phyloP scores from a whole-genome alignment of 2,888 invertebrate genomes.

The Amorpha juglandis region DNA sequence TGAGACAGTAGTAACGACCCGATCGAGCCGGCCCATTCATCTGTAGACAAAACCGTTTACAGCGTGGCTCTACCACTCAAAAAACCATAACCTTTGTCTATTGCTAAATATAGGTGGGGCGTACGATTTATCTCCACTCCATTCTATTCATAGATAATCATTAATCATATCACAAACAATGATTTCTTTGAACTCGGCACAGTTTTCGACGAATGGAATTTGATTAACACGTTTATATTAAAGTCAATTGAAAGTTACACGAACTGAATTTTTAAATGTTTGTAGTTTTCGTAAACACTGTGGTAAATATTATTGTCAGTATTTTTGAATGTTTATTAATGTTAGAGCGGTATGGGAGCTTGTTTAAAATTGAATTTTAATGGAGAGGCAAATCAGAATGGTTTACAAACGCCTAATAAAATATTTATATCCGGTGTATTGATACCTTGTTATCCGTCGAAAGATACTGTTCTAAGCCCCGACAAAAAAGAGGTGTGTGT shows the following conservation, averaged over 20 bases:
- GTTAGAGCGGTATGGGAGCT: neutral
- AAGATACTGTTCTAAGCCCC: too few species aligned
- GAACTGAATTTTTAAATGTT: slow-evolving; percentile 8
- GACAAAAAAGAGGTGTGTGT: too few species aligned
- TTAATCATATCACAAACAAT: slow-evolving; percentile 33
- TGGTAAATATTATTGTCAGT: neutral
- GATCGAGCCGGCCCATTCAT: too few species aligned
- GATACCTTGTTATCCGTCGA: too few species aligned
- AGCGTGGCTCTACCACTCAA: neutral
- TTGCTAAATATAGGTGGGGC: neutral
- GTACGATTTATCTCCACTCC: neutral
- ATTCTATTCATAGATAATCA: slow-evolving; percentile 26
- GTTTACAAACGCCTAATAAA: neutral
- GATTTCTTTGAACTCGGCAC: slow-evolving; percentile 26
- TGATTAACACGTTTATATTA: slow-evolving; percentile 11
- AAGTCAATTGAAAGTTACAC: neutral
- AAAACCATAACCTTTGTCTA: neutral
- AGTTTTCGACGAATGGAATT: neutral
- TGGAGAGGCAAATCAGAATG: neutral
- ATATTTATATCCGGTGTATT: too few species aligned
- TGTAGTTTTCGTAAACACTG: slow-evolving; percentile 6
- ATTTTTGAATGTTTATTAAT: slow-evolving; percentile 6
- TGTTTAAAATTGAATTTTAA: neutral
- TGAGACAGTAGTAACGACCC: too few species aligned
- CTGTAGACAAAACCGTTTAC: too few species aligned